Base-by-base conservation (phyloP, 2,888 invertebrate species). In the Graphium colonna region DNA sequence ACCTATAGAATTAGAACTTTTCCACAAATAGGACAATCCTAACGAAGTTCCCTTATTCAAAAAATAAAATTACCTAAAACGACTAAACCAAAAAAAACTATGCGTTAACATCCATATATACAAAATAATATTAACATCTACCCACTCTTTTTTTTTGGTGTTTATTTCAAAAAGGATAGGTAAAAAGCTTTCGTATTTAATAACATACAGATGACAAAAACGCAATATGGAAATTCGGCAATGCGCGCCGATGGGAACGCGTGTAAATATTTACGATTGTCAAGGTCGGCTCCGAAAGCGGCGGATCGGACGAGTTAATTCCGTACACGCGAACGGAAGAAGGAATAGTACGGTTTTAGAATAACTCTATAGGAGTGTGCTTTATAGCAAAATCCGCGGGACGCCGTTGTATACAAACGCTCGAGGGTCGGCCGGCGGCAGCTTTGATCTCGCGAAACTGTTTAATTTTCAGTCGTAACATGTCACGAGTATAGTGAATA, bases 181-280 rank as follows among this genome's bases (percentile, higher is more conserved):
- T n/a, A n/a, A n/a, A n/a, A n/a, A n/a, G n/a, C n/a, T n/a, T n/a
- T n/a, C n/a, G n/a, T 21, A 21, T 21, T 2, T 21, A 21, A 3
- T 21, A 21, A 21, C 5, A 21, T 21, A 21, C 21, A 21, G 21
- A 21, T 21, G 21, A 21, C 21, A 21, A 21, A 21, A 21, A 21
- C 21, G 21, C 21, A 21, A 21, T 21, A 21, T 21, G 21, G 21
- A 3, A 5, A 3, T 21, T 21, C 21, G 21, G 21, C 21, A 21
- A 21, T 79, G 79, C 72, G 79, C 77, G 77, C 71, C 77, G 75
- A 71, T 75, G 74, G 75, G 70, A 31, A 16, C 41, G 46, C 56
- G 75, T 78, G 75, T 76, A 80, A 78, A 80, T 78, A 75, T 79
- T 80, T 78, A 77, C 69, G 67, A 73, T 65, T 74, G 72, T 72